Evolutionary conservation across 2,797 vertebrate species (phyloP).

Genomic region (Hafferia zeledoni): DNA sequence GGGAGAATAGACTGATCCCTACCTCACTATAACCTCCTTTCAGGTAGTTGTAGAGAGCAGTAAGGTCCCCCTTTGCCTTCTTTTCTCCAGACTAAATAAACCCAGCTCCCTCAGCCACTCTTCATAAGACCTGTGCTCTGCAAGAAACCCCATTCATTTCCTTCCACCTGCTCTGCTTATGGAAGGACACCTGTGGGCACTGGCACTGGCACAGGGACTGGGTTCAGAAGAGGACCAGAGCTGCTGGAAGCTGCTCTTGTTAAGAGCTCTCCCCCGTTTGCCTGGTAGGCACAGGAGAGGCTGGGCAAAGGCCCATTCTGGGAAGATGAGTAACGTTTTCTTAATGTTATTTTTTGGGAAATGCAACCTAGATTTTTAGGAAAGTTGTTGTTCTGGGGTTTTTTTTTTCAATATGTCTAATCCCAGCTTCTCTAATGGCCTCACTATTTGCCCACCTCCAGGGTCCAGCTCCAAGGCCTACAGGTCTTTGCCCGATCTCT

Average conservation of each 20-base stretch:
- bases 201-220: background rate
- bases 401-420: background rate
- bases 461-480: background rate
- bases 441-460: too few species aligned
- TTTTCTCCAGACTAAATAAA: background rate
- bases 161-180: too few species aligned
- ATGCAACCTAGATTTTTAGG: background rate
- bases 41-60: background rate
- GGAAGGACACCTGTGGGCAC: accelerated
- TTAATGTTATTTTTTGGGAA: background rate
- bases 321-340: background rate
- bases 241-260: accelerated
- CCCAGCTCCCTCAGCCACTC: accelerated
- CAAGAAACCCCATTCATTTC: background rate
- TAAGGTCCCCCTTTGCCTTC: too few species aligned
- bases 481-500: accelerated
- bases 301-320: accelerated
- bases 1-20: background rate
- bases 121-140: too few species aligned
- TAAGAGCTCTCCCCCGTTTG: accelerated
- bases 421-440: background rate
- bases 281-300: too few species aligned
- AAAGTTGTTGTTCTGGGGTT: too few species aligned
- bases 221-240: accelerated
- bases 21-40: accelerated